Percentiles rank a stretch among this genome's conserved stretches.
Conservation (phyloP, 2,797 vertebrate genomes). For the Rhynchotus rufescens region DNA sequence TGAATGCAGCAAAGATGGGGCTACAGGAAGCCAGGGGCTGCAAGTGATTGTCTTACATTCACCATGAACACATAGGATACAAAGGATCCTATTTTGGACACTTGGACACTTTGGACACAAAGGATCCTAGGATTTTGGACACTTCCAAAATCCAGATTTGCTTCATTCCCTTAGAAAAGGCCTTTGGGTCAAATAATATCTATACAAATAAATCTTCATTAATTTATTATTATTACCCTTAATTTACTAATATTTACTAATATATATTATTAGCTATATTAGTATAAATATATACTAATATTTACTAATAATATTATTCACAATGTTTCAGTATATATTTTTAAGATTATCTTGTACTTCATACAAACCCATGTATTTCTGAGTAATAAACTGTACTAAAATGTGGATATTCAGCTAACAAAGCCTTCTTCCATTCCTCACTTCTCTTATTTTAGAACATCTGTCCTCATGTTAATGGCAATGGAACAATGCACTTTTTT, state of each 20-base stretch:
- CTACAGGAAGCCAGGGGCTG: neutral
- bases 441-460: neutral
- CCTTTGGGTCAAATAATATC: neutral
- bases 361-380: neutral
- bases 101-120: too few species aligned
- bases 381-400: neutral
- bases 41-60: neutral
- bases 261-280: too few species aligned
- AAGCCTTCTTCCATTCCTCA: neutral
- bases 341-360: neutral
- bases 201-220: slow-evolving; percentile 1
- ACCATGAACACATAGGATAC: neutral
- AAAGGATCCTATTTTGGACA: too few species aligned
- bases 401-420: neutral
- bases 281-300: too few species aligned
- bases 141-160: neutral
- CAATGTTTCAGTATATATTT: neutral
- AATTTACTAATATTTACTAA: neutral
- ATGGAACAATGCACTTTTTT: neutral
- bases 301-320: slow-evolving; percentile 6
- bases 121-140: too few species aligned
- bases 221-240: neutral
- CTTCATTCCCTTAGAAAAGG: neutral
- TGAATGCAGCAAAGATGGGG: neutral
- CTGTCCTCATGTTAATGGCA: neutral